Percentiles rank a stretch among this genome's conserved stretches.
These are phyloP conservation scores for Etheostoma perlongum DNA, from an alignment of 2,797 vertebrate genomes.

Conservation along the genomic window DNA sequence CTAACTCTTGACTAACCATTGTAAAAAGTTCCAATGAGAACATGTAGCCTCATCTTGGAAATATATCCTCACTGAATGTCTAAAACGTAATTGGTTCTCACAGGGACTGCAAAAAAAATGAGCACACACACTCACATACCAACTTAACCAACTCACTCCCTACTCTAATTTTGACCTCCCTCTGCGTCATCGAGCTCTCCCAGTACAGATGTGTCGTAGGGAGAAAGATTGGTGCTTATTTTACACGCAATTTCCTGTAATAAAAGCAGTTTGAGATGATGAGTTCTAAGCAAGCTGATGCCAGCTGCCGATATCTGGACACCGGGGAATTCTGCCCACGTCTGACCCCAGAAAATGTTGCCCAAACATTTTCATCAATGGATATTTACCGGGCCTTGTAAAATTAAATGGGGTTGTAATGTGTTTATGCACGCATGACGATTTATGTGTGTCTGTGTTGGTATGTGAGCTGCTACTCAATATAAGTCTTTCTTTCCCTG, in stretches of 20 bases:
- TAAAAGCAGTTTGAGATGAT: conserved; percentile 72
- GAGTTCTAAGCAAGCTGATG: conserved; percentile 63
- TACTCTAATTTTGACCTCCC: conserved; percentile 38
- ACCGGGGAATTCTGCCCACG: conserved; percentile 54
- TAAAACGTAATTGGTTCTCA: conserved; percentile 38
- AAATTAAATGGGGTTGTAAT: neutral
- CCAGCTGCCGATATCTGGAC: conserved; percentile 69
- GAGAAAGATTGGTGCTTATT: conserved; percentile 61
- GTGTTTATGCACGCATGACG: neutral
- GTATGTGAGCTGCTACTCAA: neutral
- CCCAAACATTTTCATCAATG: neutral
- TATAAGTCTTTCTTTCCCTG: conserved; percentile 66
- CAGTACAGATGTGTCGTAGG: conserved; percentile 49
- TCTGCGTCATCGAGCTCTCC: conserved; percentile 53
- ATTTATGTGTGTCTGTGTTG: neutral
- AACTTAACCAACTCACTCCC: conserved; percentile 29
- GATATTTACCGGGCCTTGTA: neutral
- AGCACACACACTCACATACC: conserved; percentile 14
- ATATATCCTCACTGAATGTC: conserved; percentile 6
- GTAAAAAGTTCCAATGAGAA: conserved; percentile 1
- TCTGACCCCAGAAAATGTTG: conserved; percentile 38
- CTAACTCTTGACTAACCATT: conserved; percentile 2
- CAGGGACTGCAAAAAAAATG: conserved; percentile 22
- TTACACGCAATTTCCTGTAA: conserved; percentile 77
- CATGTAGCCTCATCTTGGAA: conserved; percentile 16